Evolutionary conservation across 2,113 vertebrate genomes (phyloP).

Genomic region (Platysternon megacephalum): DNA sequence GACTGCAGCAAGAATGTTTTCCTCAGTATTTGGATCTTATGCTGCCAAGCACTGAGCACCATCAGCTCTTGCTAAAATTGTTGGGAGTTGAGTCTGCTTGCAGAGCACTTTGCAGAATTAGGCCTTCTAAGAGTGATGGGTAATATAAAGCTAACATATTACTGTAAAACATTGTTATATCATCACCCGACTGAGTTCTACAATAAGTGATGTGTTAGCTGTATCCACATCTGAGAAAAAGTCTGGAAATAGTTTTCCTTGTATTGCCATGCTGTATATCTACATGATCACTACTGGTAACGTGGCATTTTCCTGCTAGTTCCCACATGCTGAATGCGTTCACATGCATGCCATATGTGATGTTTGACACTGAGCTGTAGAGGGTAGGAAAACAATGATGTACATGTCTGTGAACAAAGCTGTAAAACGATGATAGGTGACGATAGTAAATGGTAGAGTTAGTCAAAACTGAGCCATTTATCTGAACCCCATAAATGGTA

Average conservation of each 20-base stretch:
- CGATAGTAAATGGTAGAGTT: rapidly evolving
- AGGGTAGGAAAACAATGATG: constrained; percentile 25
- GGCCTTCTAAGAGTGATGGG: not conserved
- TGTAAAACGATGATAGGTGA: not conserved
- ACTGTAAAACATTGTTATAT: not conserved
- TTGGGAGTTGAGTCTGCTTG: not conserved
- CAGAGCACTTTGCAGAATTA: not conserved
- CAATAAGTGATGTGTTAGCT: not conserved
- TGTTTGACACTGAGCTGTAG: constrained; percentile 21
- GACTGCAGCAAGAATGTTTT: not conserved
- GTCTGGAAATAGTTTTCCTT: constrained; percentile 51
- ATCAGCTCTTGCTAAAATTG: not conserved
- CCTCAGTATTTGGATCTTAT: not conserved
- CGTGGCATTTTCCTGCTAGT: constrained; percentile 43
- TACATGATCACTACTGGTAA: constrained; percentile 20
- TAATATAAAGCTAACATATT: not conserved
- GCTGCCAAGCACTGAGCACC: rapidly evolving
- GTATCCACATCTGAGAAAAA: not conserved
- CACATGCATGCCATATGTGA: constrained; percentile 68
- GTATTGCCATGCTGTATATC: not conserved
- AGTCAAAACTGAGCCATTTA: not conserved
- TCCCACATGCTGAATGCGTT: not conserved
- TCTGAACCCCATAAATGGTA: not conserved
- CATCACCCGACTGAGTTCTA: rapidly evolving
- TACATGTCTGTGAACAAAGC: not conserved